phyloP scores from a whole-genome alignment of 2,113 vertebrate genomes.

The Gambusia holbrooki region DNA sequence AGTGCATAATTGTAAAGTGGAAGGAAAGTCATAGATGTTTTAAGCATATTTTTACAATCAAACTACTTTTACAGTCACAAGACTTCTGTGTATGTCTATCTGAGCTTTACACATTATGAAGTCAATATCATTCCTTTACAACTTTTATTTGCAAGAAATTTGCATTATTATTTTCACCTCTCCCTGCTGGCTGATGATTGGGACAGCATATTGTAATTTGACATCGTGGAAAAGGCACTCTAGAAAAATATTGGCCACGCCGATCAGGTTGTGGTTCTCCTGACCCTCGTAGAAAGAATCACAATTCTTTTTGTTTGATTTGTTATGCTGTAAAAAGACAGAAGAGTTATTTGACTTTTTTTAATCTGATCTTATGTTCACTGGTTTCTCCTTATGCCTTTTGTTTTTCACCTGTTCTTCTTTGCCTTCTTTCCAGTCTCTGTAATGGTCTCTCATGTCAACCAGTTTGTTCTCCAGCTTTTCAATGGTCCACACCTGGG shows the following conservation, averaged over 20 bases:
- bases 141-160: neutral
- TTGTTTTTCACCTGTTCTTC: slow-evolving; percentile 71
- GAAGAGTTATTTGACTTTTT: neutral
- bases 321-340: slow-evolving; percentile 77
- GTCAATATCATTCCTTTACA: neutral
- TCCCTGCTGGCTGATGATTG: slow-evolving; percentile 99
- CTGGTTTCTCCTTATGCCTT: neutral
- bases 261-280: slow-evolving; percentile 97
- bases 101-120: neutral
- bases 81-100: neutral
- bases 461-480: slow-evolving; percentile 97
- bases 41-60: no score
- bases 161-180: slow-evolving; percentile 83
- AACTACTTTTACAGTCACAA: neutral
- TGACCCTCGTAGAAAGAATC: slow-evolving; percentile 97
- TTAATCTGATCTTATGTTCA: neutral
- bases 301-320: slow-evolving; percentile 81
- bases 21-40: no score
- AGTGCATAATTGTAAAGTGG: no score
- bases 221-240: slow-evolving; percentile 96
- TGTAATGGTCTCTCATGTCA: slow-evolving; percentile 97
- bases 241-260: slow-evolving; percentile 95
- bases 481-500: slow-evolving; percentile 97
- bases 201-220: slow-evolving; percentile 94
- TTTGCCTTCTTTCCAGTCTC: slow-evolving; percentile 92